Evolutionary conservation across 2,113 vertebrate species (phyloP).

Genomic region (Leuciscus idus): DNA sequence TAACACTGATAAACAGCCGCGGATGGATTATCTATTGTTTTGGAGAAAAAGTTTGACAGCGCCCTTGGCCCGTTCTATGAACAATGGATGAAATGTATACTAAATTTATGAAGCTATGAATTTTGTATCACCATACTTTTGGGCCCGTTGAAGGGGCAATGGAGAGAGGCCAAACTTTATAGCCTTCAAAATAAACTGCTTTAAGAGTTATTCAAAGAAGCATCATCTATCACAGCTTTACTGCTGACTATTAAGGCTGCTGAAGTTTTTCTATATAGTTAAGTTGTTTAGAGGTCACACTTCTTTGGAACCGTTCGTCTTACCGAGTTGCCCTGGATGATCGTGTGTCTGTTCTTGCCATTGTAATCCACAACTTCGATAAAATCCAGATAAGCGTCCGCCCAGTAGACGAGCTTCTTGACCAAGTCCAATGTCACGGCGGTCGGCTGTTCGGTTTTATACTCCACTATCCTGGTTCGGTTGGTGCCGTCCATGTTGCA

Average conservation of each 20-base stretch:
- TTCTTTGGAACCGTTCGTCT: slow-evolving; percentile 47
- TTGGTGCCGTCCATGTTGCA: slow-evolving; percentile 87
- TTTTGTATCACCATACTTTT: slow-evolving; percentile 18
- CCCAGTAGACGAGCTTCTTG: slow-evolving; percentile 86
- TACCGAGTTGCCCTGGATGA: slow-evolving; percentile 81
- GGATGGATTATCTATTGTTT: slow-evolving; percentile 8
- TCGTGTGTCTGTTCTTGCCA: slow-evolving; percentile 77
- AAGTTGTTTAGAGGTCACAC: neutral
- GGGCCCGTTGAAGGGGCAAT: neutral
- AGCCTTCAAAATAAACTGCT: slow-evolving; percentile 16
- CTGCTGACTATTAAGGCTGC: neutral
- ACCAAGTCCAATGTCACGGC: slow-evolving; percentile 83
- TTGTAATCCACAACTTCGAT: slow-evolving; percentile 86
- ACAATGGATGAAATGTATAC: neutral
- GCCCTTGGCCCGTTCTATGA: slow-evolving; percentile 21
- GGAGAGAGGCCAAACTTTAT: slow-evolving; percentile 12
- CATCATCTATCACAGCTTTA: slow-evolving; percentile 1
- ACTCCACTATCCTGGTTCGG: slow-evolving; percentile 80
- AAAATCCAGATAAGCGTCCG: slow-evolving; percentile 81
- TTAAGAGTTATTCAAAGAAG: slow-evolving; percentile 13
- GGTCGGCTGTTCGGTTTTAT: slow-evolving; percentile 82
- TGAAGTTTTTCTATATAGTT: neutral
- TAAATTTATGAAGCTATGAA: slow-evolving; percentile 33
- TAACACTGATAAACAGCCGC: neutral
- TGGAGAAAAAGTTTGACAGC: neutral